Base-by-base conservation (phyloP, 2,113 vertebrate genomes). In the Siniperca chuatsi region DNA sequence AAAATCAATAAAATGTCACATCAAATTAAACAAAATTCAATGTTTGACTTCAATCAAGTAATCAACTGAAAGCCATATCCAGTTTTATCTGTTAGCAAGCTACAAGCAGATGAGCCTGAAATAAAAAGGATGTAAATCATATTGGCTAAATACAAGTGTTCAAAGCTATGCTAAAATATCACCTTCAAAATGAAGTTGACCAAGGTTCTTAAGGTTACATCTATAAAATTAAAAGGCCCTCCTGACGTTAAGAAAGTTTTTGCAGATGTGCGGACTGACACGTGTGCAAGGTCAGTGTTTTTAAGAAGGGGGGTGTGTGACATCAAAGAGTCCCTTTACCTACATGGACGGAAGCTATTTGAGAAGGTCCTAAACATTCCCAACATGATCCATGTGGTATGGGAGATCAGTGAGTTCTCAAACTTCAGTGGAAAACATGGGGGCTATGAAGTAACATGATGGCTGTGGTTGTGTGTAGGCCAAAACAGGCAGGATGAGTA, bases 351-450 rank as follows among this genome's bases (percentile, higher is more conserved):
- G 82, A 89, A 84, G 87, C 67, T 33, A 91, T 90, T 89, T 90
- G 67, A 90, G 86, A 81, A 80, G 76, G 78, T 84, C 78, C 61
- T 82, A 77, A 88, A 88, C 75, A 85, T 86, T 92, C 75, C 69
- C 55, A 87, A 58, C 72, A 48, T 61, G 33, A 80, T 68, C 81
- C 70, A 75, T 66, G 68, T 83, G 72, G 70, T 46, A 69, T n/a
- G 15, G n/a, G 48, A 60, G 76, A 71, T 69, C 68, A 60, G 57
- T 15, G 37, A 67, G 76, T 75, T 54, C 69, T 74, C 50, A 35
- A 77, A 55, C 25, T 62, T 76, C 20, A 37, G 69, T 71, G 78
- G 78, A 82, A 88, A 89, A 84, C 68, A 84, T 23, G 70, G n/a
- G 25, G 58, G 40, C 42, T 23, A 33, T 82, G 54, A 61, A 44